Percentiles rank a stretch among this genome's conserved stretches.
Evolutionary conservation across 2,888 invertebrate species (phyloP).

Genomic region (Meta bourneti): DNA sequence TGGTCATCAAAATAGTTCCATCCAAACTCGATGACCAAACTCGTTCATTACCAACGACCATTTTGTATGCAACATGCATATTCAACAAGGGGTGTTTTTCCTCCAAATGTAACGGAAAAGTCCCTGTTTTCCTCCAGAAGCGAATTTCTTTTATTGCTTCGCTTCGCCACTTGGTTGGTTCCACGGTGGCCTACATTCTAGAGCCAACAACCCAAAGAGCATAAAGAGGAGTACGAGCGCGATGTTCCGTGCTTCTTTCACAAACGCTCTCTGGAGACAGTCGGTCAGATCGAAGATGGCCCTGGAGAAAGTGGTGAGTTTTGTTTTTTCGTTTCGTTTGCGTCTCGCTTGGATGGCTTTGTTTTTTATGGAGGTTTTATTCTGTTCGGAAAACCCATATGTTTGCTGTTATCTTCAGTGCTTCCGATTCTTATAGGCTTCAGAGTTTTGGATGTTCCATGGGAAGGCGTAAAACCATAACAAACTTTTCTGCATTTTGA

Average conservation of each 20-base stretch:
- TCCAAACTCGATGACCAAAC: no score
- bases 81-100: no score
- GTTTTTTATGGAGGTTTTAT: not conserved
- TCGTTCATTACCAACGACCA: no score
- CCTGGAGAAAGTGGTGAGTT: conserved; percentile 28
- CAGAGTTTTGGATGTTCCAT: not conserved
- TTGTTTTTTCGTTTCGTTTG: not conserved
- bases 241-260: conserved; percentile 9
- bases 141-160: not conserved
- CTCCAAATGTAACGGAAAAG: not conserved
- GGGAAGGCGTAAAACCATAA: not conserved
- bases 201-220: not conserved
- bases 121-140: not conserved
- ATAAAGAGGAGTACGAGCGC: conserved; percentile 8
- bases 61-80: no score
- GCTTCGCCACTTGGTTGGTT: no score
- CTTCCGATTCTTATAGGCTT: not conserved
- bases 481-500: not conserved
- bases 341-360: not conserved
- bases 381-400: not conserved
- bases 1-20: no score
- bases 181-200: no score
- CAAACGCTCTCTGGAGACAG: not conserved
- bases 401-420: not conserved
- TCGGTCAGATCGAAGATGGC: conserved; percentile 8